A percentile compares a stretch with the other conserved stretches of the same genome.
These are phyloP conservation scores for Glaucomys volans DNA, from an alignment of 2,113 vertebrate species.

Conservation along the genomic window DNA sequence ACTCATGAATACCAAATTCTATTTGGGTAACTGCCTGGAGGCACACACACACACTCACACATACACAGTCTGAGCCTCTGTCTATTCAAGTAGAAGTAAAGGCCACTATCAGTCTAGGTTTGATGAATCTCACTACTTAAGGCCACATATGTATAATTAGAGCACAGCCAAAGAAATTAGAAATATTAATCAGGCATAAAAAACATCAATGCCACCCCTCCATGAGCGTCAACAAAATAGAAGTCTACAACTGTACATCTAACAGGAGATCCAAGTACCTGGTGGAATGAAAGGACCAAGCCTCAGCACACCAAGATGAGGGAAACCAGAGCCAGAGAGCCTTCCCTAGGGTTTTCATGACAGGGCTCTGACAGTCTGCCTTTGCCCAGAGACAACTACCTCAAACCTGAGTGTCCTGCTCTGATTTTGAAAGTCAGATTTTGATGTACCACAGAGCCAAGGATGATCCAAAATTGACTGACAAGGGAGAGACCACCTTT, in stretches of 20 bases:
- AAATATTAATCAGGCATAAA: no score
- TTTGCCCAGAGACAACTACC: not conserved
- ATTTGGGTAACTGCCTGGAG: constrained; percentile 71
- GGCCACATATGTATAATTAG: not conserved
- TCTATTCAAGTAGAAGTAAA: constrained; percentile 4
- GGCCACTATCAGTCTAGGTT: not conserved
- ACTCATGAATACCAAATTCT: constrained; percentile 80
- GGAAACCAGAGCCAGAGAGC: no score
- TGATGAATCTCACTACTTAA: not conserved
- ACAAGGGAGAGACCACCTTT: not conserved
- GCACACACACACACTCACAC: not conserved
- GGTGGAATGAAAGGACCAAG: no score
- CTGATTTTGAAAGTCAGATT: not conserved
- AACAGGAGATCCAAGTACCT: no score
- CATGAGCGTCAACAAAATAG: not conserved
- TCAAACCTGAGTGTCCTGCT: not conserved
- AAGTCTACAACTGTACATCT: not conserved
- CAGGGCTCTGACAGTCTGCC: not conserved
- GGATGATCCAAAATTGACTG: not conserved
- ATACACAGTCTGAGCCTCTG: not conserved
- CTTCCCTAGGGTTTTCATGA: not conserved
- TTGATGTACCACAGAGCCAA: not conserved
- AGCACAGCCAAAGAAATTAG: no score
- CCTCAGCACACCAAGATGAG: not conserved
- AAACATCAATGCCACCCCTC: no score